A percentile compares a stretch with the other conserved stretches of the same genome.
These are phyloP conservation scores for Phodopus roborovskii DNA, from an alignment of 2,113 vertebrate genomes.

Conservation along the genomic window DNA sequence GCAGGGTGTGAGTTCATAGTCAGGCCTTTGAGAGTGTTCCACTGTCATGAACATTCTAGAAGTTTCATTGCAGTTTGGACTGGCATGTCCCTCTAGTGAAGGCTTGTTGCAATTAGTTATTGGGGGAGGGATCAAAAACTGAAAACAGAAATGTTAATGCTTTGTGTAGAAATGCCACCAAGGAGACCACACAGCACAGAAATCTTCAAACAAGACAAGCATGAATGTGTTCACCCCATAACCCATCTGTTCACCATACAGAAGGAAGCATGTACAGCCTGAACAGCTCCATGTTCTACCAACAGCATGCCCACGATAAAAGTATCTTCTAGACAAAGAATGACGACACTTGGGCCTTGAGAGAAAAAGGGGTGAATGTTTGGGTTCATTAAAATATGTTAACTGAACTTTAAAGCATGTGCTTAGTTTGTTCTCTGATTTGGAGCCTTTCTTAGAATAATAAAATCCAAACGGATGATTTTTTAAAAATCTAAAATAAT, in stretches of 20 bases:
- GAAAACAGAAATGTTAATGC: not conserved
- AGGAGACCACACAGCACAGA: constrained; percentile 62
- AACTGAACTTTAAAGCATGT: constrained; percentile 25
- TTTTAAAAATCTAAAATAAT: not conserved
- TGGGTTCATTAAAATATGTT: constrained; percentile 44
- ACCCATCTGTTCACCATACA: constrained; percentile 55
- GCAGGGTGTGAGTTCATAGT: rapidly evolving
- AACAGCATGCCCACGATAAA: constrained; percentile 26
- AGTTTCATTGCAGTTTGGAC: not conserved
- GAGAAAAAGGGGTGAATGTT: constrained; percentile 8
- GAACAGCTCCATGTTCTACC: constrained; percentile 38
- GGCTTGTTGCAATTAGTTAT: not conserved
- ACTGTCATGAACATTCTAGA: not conserved
- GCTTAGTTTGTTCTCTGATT: not conserved
- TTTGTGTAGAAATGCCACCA: constrained; percentile 61
- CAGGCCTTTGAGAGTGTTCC: not conserved
- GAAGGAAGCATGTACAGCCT: not conserved
- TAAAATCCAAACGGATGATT: not conserved
- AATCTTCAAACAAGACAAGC: constrained; percentile 67
- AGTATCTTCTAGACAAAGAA: not conserved
- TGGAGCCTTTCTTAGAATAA: not conserved
- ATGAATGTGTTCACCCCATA: not conserved
- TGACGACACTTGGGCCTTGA: constrained; percentile 16
- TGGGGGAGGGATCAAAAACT: not conserved
- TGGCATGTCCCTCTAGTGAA: not conserved